These are phyloP conservation scores for Neosilurus hyrtlii DNA, from an alignment of 2,797 vertebrate genomes.

Conservation along the genomic window DNA sequence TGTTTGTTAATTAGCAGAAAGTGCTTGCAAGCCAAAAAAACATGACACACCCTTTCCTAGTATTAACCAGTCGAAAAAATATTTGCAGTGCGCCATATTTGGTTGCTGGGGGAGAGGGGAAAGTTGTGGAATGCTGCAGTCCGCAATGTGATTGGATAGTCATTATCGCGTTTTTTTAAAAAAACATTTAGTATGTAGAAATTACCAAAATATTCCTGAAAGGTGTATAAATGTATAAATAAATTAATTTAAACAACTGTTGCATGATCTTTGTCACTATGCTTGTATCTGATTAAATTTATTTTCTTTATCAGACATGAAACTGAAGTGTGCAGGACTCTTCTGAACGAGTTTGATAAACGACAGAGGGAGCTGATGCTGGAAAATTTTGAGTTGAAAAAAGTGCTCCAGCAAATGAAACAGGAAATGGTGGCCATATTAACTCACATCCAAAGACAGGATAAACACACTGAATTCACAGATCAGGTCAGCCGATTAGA, in stretches of 20 bases:
- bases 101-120: no score
- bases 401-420: conserved; percentile 95
- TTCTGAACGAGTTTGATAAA: conserved; percentile 87
- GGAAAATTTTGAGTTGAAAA: conserved; percentile 92
- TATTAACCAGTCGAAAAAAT: no score
- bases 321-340: conserved; percentile 90
- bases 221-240: background rate
- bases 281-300: background rate
- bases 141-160: no score
- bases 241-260: background rate
- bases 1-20: no score
- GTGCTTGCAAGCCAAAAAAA: no score
- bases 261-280: background rate
- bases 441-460: conserved; percentile 71
- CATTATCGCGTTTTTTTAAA: no score
- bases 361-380: conserved; percentile 85
- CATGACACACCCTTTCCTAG: no score
- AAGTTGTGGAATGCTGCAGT: no score
- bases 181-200: no score
- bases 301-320: conserved; percentile 78
- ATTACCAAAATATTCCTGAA: background rate
- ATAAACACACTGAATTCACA: conserved; percentile 70
- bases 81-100: no score
- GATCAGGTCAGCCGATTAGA: conserved; percentile 68
- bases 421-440: conserved; percentile 91